Percentiles rank a stretch among this genome's conserved stretches.
phyloP scores from a whole-genome alignment of 30 jellyfish, hydroid and myxozoan species.

The Hydractinia echinata region DNA sequence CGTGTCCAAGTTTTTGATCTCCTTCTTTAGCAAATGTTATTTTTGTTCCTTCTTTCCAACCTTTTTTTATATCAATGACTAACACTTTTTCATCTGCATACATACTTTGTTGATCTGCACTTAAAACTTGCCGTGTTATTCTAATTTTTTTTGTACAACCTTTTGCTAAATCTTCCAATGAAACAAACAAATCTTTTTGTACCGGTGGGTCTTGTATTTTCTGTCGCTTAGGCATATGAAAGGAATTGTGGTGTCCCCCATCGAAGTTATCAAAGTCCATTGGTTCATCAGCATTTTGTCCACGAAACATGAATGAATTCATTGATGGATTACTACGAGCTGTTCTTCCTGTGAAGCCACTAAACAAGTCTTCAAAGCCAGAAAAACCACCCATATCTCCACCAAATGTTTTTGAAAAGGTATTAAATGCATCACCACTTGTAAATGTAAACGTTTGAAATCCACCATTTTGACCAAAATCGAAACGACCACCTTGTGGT shows the following conservation, averaged over 20 bases:
- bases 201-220: slow-evolving; percentile 73
- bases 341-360: slow-evolving; percentile 18
- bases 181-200: slow-evolving; percentile 48
- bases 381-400: slow-evolving; percentile 41
- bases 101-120: slow-evolving; percentile 40
- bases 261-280: slow-evolving; percentile 31
- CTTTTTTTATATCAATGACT: slow-evolving; percentile 66
- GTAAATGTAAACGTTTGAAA: slow-evolving; percentile 60
- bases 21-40: slow-evolving; percentile 77
- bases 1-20: slow-evolving; percentile 64
- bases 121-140: slow-evolving; percentile 54
- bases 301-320: not conserved
- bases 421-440: slow-evolving; percentile 69
- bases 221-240: slow-evolving; percentile 35
- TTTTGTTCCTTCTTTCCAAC: slow-evolving; percentile 95
- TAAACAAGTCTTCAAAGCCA: slow-evolving; percentile 28
- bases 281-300: slow-evolving; percentile 15
- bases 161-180: slow-evolving; percentile 50
- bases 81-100: slow-evolving; percentile 48
- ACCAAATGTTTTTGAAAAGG: slow-evolving; percentile 72
- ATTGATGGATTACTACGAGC: not conserved
- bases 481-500: slow-evolving; percentile 29
- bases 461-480: slow-evolving; percentile 44
- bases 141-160: slow-evolving; percentile 77
- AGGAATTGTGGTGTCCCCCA: not conserved